Evolutionary conservation across 2,797 vertebrate species (phyloP), one percentile per base, ranked within the genome.

Genomic region (Cheirogaleus major): DNA sequence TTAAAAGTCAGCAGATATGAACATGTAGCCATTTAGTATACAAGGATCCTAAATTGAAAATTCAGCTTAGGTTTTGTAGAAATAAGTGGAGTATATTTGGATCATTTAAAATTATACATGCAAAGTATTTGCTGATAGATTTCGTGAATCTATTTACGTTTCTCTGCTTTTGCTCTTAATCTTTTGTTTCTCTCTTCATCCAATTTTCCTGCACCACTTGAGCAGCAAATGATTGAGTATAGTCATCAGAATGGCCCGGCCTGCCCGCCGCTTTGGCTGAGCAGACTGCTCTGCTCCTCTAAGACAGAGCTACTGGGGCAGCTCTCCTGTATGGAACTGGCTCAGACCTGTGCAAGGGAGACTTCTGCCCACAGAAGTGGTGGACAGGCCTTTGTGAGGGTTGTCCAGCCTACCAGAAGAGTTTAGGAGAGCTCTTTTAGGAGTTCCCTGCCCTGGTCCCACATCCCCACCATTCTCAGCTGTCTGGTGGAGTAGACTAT

Each of bases 1-100:
- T 72, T 73, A 91, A 57, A 94, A 86, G 80, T 88, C 22, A 92
- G 79, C 7, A 96, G 70, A 97, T 96, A 87, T 85, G 11, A 15
- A 84, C 32, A 23, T 79, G 22, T 52, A 93, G 38, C 14, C 35
- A 35, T 63, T 87, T 32, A 14, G 7, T 72, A 55, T 15, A 76
- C 41, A n/a, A 50, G 65, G 61, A 89, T 55, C 35, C 5, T 43
- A 69, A 65, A 52, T 48, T 85, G 45, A 86, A 93, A 91, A 72
- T 55, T 85, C 38, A 67, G 75, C 76, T 93, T 79, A 88, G 59
- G 65, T 88, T 95, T 90, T 92, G 0, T 27, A 94, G 63, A 94
- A 91, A 69, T 85, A 72, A 79, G 43, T 45, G 35, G 18, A 72
- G 12, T 63, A 43, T 15, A 57, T 91, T 92, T 85, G n/a, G 10